phyloP scores from a whole-genome alignment of 2,888 invertebrate genomes.

The Dichetophora obliterata region DNA sequence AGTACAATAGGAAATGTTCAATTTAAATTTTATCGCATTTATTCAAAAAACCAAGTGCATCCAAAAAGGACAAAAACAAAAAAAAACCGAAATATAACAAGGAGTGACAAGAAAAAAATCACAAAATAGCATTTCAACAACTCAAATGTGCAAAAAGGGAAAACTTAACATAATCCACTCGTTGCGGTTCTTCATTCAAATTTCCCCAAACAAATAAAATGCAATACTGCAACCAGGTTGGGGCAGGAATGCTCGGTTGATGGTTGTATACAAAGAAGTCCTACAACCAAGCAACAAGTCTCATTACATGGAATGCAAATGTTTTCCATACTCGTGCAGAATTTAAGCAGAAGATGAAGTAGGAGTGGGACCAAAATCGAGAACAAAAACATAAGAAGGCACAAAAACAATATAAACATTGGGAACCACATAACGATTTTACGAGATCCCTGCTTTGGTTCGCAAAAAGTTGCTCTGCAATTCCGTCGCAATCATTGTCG shows the following conservation, averaged over 20 bases:
- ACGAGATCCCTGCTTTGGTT: constrained; percentile 5
- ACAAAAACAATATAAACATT: constrained; percentile 16
- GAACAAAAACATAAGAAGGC: not conserved
- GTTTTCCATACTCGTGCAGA: not conserved
- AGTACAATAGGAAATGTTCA: constrained; percentile 23
- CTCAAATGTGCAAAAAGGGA: constrained; percentile 37
- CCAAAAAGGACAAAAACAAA: not conserved
- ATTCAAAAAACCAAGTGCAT: not conserved
- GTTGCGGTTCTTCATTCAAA: constrained; percentile 33
- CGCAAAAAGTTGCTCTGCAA: constrained; percentile 16
- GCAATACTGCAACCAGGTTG: not conserved
- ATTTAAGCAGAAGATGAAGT: not conserved
- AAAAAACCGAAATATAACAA: not conserved
- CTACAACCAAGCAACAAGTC: constrained; percentile 28
- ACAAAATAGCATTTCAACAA: constrained; percentile 35
- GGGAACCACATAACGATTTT: constrained; percentile 21
- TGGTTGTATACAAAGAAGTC: not conserved
- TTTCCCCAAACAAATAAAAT: constrained; percentile 4
- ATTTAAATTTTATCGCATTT: constrained; percentile 16
- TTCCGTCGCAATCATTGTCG: not conserved
- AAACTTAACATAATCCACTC: constrained; percentile 37
- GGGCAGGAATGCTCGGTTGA: not conserved
- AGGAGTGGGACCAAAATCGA: not conserved
- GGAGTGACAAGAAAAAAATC: not conserved
- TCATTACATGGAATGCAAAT: constrained; percentile 34